Evolutionary conservation across 2,888 invertebrate species (phyloP).

Genomic region (Zaprionus lineosus): DNA sequence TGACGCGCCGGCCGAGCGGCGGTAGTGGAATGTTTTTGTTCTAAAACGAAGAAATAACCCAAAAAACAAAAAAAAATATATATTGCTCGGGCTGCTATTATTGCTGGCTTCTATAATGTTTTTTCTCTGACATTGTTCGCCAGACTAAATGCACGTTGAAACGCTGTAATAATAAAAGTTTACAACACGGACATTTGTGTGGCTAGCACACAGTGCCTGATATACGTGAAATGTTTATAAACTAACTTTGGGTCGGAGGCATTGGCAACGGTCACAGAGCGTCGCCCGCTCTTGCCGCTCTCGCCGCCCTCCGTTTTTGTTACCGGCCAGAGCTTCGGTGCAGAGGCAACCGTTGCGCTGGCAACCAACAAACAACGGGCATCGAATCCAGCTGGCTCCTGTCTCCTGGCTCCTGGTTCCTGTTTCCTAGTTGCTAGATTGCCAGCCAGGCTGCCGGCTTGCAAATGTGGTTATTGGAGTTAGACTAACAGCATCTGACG

Average conservation of each 20-base stretch:
- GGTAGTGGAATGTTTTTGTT: too few relatives aligned
- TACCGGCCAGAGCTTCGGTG: background rate
- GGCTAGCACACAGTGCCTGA: constrained; percentile 36
- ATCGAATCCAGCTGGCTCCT: background rate
- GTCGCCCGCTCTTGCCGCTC: constrained; percentile 8
- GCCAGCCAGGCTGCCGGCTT: constrained; percentile 26
- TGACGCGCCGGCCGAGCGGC: too few relatives aligned
- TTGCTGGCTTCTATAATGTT: constrained; percentile 26
- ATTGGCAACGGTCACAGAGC: constrained; percentile 52
- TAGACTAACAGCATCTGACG: constrained; percentile 46
- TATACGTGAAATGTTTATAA: constrained; percentile 76
- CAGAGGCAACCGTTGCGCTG: constrained; percentile 45
- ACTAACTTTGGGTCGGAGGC: constrained; percentile 61
- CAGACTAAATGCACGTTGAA: constrained; percentile 34
- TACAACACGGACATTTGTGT: constrained; percentile 62
- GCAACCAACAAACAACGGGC: constrained; percentile 45
- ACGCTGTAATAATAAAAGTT: constrained; percentile 70
- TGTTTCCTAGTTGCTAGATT: background rate
- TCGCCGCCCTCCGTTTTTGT: too few relatives aligned
- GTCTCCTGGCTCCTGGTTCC: constrained; percentile 12
- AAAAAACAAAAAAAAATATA: constrained; percentile 28
- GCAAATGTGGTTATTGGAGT: constrained; percentile 59
- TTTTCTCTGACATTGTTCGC: constrained; percentile 57
- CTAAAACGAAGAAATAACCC: constrained; percentile 23
- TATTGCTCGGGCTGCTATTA: constrained; percentile 36